Evolutionary conservation across 2,113 vertebrate genomes (phyloP), one percentile per base, ranked within the genome.

Genomic region (Prunella himalayana): DNA sequence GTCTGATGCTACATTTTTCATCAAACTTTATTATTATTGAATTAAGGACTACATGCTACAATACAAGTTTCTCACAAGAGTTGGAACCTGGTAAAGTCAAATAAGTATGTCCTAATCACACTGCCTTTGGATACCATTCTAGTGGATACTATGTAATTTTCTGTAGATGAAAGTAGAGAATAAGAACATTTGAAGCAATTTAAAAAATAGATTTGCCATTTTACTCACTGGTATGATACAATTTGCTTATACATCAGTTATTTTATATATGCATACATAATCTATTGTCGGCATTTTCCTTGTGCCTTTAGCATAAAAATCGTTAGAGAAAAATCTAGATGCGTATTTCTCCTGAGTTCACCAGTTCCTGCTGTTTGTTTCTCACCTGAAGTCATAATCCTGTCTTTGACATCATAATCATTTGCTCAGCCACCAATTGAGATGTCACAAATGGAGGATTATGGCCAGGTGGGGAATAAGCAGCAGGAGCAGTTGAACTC

Each of bases 361-460:
- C 65, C 59, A 60, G 79, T 78, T 91, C 97, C 96, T 92, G 93
- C 94, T 90, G 94, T 92, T 96, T 96, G 45, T 92, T 94, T 95
- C 95, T 96, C 96, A 97, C 97, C 92, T 96, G 95, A 97, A 97
- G 86, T 94, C 94, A 92, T 95, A 96, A 95, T 95, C 92, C 77
- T 85, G 92, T 80, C 90, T 96, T 96, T 96, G 95, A 97, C 96
- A 97, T 96, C 93, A 86, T 95, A 94, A 97, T 96, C 93, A 94
- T 97, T 96, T 96, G 94, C 88, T 90, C 84, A 86, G 78, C 75
- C 95, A 95, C 93, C 96, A 87, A 92, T 91, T 92, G 95, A 97
- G 96, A 97, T 96, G 96, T 97, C 97, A 97, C 88, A 94, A 95
- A 92, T 0, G 9, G 93, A 91, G 59, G 96, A 96, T 95, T 97